A percentile compares a stretch with the other conserved stretches of the same genome.
phyloP scores from a whole-genome alignment of 2,797 vertebrate species.

The Momotus momota region DNA sequence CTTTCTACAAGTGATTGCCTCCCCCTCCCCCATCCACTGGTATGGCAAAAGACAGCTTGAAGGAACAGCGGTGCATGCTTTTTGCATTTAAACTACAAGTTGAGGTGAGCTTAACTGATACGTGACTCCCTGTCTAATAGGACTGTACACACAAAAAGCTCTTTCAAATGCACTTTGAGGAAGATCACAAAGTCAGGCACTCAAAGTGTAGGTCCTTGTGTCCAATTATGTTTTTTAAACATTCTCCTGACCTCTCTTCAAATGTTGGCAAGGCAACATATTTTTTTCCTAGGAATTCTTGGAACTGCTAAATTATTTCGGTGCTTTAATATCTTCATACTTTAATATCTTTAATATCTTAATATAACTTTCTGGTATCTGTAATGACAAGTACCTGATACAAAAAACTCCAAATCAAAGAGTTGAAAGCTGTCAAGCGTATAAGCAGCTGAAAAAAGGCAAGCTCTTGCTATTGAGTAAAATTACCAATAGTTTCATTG shows the following conservation, averaged over 20 bases:
- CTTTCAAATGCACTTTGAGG: not conserved
- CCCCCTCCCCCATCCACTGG: rapidly evolving
- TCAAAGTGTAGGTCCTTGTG: not conserved
- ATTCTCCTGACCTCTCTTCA: not conserved
- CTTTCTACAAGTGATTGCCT: not conserved
- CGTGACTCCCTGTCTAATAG: not conserved
- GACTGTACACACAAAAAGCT: not conserved
- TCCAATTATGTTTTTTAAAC: not conserved
- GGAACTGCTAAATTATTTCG: not conserved
- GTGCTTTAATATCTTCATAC: not conserved
- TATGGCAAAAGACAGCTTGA: not conserved
- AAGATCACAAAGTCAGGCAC: not conserved
- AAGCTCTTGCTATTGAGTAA: not conserved
- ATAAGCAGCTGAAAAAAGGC: not conserved
- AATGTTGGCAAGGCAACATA: not conserved
- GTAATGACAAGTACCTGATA: not conserved
- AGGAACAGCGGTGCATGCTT: not conserved
- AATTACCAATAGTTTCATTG: not conserved
- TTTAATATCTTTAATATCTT: too few relatives aligned
- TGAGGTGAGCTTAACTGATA: not conserved
- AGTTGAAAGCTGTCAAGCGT: not conserved
- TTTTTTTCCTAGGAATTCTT: not conserved
- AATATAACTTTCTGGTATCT: too few relatives aligned
- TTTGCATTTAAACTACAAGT: not conserved
- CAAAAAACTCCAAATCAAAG: not conserved